Evolutionary conservation across 2,797 vertebrate species (phyloP).

Genomic region (Galaxias olidus): DNA sequence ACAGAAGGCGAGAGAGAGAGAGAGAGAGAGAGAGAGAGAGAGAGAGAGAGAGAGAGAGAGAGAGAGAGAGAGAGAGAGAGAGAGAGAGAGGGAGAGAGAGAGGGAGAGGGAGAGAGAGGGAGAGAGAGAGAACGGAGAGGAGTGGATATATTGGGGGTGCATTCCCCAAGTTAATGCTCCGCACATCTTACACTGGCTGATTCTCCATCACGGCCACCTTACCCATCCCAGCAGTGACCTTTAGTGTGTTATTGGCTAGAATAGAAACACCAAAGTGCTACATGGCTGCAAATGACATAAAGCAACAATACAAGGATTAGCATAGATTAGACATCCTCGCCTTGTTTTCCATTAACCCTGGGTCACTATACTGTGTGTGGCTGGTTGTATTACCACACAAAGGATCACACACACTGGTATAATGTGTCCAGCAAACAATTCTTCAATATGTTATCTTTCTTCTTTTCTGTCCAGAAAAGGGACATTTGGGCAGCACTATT

Average conservation of each 20-base stretch:
- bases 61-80: constrained; percentile 13
- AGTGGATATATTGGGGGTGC: constrained; percentile 1
- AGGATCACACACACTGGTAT: background rate
- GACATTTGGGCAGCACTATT: too few relatives aligned
- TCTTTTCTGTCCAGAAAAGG: too few relatives aligned
- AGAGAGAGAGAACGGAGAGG: background rate
- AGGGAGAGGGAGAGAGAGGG: constrained; percentile 14
- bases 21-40: constrained; percentile 15
- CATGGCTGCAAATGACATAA: background rate
- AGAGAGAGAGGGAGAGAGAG: constrained; percentile 10
- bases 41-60: constrained; percentile 17
- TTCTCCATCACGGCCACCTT: background rate
- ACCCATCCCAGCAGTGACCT: background rate
- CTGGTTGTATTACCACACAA: background rate
- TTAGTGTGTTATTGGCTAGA: background rate
- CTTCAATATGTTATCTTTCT: too few relatives aligned
- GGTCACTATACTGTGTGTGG: background rate
- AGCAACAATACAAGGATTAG: background rate
- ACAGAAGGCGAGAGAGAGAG: constrained; percentile 16
- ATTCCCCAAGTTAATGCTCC: constrained; percentile 1
- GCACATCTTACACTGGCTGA: background rate
- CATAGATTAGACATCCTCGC: constrained; percentile 15
- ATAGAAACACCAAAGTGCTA: background rate
- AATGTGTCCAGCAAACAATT: too few relatives aligned
- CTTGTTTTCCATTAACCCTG: constrained; percentile 1